These are phyloP conservation scores for Drosophila simulans DNA, from an alignment of 1,140 invertebrate genomes.

Conservation along the genomic window DNA sequence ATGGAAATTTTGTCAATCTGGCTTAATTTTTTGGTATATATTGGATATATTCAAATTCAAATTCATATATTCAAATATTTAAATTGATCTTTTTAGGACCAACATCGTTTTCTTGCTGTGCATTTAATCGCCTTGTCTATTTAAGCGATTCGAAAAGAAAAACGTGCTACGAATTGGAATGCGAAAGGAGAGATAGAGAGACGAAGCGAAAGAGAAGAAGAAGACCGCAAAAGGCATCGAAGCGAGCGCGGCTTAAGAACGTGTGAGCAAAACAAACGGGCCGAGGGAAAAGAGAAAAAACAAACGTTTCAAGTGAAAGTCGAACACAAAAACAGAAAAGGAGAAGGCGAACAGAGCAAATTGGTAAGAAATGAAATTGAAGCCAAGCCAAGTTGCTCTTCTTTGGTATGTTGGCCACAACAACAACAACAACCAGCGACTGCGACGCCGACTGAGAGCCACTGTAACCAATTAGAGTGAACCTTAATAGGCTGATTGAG, in stretches of 20 bases:
- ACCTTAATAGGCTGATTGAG: neutral
- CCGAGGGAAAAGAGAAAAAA: slow-evolving; percentile 45
- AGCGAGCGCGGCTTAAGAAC: slow-evolving; percentile 31
- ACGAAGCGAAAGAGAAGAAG: slow-evolving; percentile 2
- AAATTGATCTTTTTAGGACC: neutral
- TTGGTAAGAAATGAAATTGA: slow-evolving; percentile 54
- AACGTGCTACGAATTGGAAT: slow-evolving; percentile 12
- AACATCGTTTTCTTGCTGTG: neutral
- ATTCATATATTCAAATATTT: too few species aligned
- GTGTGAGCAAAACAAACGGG: slow-evolving; percentile 50
- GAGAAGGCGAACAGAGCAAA: slow-evolving; percentile 28
- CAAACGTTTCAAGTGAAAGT: slow-evolving; percentile 66
- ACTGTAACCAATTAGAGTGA: slow-evolving; percentile 11
- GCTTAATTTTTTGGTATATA: too few species aligned
- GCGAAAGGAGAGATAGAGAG: neutral
- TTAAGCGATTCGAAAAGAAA: neutral
- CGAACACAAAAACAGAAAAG: slow-evolving; percentile 36
- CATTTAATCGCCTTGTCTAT: neutral
- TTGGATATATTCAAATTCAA: too few species aligned
- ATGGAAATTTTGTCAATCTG: too few species aligned
- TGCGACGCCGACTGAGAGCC: slow-evolving; percentile 2
- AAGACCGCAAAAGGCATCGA: slow-evolving; percentile 20
- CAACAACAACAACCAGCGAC: slow-evolving; percentile 16
- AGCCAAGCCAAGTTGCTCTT: slow-evolving; percentile 44
- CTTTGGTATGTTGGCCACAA: slow-evolving; percentile 31